Percentiles rank a stretch among this genome's conserved stretches.
phyloP scores from a whole-genome alignment of 2,888 invertebrate species.

The Himalopsyche japonica region DNA sequence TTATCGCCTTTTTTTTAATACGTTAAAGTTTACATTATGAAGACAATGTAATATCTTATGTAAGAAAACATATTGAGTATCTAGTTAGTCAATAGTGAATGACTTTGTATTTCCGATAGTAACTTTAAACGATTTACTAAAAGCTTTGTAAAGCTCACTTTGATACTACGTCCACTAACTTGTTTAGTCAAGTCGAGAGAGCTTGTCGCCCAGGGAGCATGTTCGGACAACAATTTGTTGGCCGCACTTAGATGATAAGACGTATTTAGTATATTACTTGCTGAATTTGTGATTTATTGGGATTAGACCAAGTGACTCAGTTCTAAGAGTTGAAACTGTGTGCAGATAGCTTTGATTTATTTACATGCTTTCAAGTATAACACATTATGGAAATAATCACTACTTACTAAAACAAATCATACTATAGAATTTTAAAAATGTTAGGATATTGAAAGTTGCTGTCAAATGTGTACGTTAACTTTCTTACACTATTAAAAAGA shows the following conservation, averaged over 20 bases:
- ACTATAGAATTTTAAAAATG: too few relatives aligned
- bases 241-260: not conserved
- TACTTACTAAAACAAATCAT: too few relatives aligned
- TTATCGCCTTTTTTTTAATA: too few relatives aligned
- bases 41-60: too few relatives aligned
- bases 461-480: too few relatives aligned
- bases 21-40: too few relatives aligned
- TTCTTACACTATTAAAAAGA: too few relatives aligned
- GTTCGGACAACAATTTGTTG: not conserved
- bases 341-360: too few relatives aligned
- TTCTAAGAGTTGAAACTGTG: too few relatives aligned
- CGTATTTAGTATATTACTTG: not conserved
- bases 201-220: not conserved
- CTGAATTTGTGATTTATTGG: not conserved
- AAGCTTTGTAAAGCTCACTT: not conserved
- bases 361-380: too few relatives aligned
- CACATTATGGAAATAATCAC: too few relatives aligned
- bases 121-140: not conserved
- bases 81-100: not conserved
- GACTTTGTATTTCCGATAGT: not conserved
- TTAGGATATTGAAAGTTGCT: too few relatives aligned
- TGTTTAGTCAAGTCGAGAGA: not conserved
- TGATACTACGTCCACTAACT: not conserved
- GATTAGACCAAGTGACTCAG: not conserved
- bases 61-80: not conserved